Base-by-base conservation (phyloP, 2,888 invertebrate genomes). In the Melieria omissa region DNA sequence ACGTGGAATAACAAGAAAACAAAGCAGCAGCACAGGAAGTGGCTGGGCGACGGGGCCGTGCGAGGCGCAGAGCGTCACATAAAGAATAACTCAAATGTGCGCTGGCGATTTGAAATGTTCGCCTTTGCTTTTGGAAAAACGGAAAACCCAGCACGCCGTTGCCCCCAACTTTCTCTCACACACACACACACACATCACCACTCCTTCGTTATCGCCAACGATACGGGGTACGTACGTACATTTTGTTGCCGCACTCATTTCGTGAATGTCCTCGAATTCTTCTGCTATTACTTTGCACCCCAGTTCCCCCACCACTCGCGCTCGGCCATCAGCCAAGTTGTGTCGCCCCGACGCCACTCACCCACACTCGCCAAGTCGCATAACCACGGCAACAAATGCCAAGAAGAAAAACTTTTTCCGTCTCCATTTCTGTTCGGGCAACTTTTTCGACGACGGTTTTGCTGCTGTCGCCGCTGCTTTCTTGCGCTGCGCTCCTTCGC, bases 301-400 rank as follows among this genome's bases (percentile, higher is more conserved):
- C 9, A 41, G 12, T n/a, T 47, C 41, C 7, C 41, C 44, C 44
- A 44, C 44, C 14, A 3, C 42, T 42, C 14, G 41, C 44, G 14
- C 41, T 61, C 49, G 14, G 29, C 29, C 29, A 29, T 29, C 29
- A 1, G 29, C 66, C 42, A 49, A 47, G 29, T 54, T 16, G n/a
- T n/a, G 10, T 52, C 29, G 52, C 47, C 62, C 65, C 65, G 52
- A 64, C 60, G 62, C 66, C 58, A 16, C 9, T 2, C 9, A 65
- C 69, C 66, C 73, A 71, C 73, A 71, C 52, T 29, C 29, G 29
- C 29, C 29, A 29, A 29, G 29, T 29, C 29, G 29, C 29, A 29
- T 29, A 29, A 3, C 29, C 29, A n/a, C 49, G 73, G 71, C 71
- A 73, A 72, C 75, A 71, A 75, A 71, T 73, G 73, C 73, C 73